Evolutionary conservation across 2,797 vertebrate genomes (phyloP), one percentile per base, ranked within the genome.

Genomic region (Chanos chanos): DNA sequence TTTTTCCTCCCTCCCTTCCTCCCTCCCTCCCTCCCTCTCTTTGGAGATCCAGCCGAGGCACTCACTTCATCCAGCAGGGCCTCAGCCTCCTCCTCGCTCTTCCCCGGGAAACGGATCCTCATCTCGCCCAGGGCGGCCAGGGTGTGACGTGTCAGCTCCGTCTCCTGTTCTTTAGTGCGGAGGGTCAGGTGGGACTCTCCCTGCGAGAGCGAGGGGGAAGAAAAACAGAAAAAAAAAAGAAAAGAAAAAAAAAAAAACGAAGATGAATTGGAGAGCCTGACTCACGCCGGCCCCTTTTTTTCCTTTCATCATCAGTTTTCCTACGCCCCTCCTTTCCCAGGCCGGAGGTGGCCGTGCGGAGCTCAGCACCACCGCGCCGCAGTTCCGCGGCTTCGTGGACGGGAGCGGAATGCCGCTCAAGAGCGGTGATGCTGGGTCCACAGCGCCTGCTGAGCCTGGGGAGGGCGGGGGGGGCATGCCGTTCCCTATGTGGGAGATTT

Each of bases 81-180:
- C 74, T 96, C 92, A 0, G 94, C 93, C 76, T 98, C 96, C 72
- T 96, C 93, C 45, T 94, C 94, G 3, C 87, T 92, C 87, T 97
- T 99, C 40, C 96, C 95, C 6, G 95, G 96, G 79, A 94, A 94
- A 66, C 92, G 90, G 76, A 99, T 94, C 84, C 88, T 92, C 93
- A 99, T 94, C 71, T 95, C 92, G 47, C 83, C 92, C 64, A 99
- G 93, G n/a, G 92, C 87, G 22, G 89, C 86, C 72, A 97, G 85
- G 50, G 93, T 95, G 80, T 99, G 94, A 71, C 81, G 90, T 57
- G 93, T 92, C 78, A 98, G 81, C 79, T 93, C 89, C 0, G 80
- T 82, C 74, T 97, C 96, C 82, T 96, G 93, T 73, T 98, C 94
- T 82, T 94, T 96, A 64, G 89, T 91, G 85, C 92, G 90, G 70